Conservation (phyloP, 2,888 invertebrate species). For the Pollenia labialis region DNA sequence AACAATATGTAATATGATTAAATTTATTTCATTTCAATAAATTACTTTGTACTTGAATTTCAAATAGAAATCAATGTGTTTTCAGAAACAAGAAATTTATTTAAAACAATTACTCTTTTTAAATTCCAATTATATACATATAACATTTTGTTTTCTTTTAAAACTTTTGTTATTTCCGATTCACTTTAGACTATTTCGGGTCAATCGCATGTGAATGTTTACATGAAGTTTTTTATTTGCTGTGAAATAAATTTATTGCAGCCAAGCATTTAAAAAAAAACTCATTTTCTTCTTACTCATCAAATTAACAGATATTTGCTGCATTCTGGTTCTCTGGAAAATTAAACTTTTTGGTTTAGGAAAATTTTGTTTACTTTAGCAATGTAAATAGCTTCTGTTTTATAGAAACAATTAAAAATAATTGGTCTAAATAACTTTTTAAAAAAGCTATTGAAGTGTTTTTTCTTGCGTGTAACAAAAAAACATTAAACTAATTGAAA, state of each 20-base stretch:
- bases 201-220: slow-evolving; percentile 34
- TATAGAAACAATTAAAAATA: slow-evolving; percentile 2
- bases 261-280: not conserved
- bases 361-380: slow-evolving; percentile 2
- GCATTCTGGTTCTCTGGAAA: not conserved
- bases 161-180: not conserved
- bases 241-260: slow-evolving; percentile 48
- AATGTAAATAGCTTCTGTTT: slow-evolving; percentile 8
- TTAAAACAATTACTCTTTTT: too few species aligned
- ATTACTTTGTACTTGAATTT: too few species aligned
- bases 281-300: too few species aligned
- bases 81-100: too few species aligned
- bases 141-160: too few species aligned
- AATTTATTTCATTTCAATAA: too few species aligned
- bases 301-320: too few species aligned
- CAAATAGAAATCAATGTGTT: too few species aligned
- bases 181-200: not conserved
- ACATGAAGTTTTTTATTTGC: slow-evolving; percentile 28
- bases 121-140: too few species aligned
- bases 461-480: too few species aligned
- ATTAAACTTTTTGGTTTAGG: not conserved
- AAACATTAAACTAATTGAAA: too few species aligned
- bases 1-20: not conserved
- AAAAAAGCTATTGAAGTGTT: not conserved
- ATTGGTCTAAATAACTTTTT: slow-evolving; percentile 1